Base-by-base conservation (phyloP, 2,797 vertebrate species). In the Gymnopithys bicolor region DNA sequence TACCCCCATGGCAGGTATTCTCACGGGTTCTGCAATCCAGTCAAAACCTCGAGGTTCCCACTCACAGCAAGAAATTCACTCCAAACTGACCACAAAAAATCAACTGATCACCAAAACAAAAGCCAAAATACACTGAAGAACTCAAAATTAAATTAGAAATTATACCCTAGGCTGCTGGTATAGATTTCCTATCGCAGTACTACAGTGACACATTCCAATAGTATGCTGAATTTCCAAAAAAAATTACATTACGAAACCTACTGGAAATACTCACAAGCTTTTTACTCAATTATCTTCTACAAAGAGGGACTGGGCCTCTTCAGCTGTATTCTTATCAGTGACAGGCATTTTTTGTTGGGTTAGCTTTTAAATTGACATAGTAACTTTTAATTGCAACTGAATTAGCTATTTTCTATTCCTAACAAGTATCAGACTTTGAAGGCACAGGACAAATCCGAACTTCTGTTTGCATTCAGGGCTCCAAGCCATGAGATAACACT, bases 1-100 rank as follows among this genome's bases (percentile, higher is more conserved):
- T 3, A 21, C 2, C 8, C 12, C 14, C 27, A 3, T 0, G 0
- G 18, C 1, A 0, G 3, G 19, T 33, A 51, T 17, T 77, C 28
- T 86, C 55, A 19, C 2, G 13, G 1, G 19, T 14, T 77, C 73
- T 23, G 12, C 49, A 62, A 12, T 6, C 17, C 71, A 87, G 43
- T 2, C 23, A 2, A 84, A 71, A 76, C 37, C 22, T 16, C 5
- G 6, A 75, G 56, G 37, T 41, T 33, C 41, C 60, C 19, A 24
- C 10, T 1, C 0, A 17, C 52, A 76, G 7, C 16, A 59, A 56
- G 27, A 71, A 58, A 85, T 4, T 18, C 30, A 19, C 28, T 52
- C 27, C 53, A 48, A 82, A 17, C 33, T 41, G 33, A 66, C 25
- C 58, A 59, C 48, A 49, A 59, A 80, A 41, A n/a, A 32, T 11